A percentile compares a stretch with the other conserved stretches of the same genome.
Evolutionary conservation across 92 coral and sea anemone species (phyloP).

Genomic region (Zoanthus sansibaricus): DNA sequence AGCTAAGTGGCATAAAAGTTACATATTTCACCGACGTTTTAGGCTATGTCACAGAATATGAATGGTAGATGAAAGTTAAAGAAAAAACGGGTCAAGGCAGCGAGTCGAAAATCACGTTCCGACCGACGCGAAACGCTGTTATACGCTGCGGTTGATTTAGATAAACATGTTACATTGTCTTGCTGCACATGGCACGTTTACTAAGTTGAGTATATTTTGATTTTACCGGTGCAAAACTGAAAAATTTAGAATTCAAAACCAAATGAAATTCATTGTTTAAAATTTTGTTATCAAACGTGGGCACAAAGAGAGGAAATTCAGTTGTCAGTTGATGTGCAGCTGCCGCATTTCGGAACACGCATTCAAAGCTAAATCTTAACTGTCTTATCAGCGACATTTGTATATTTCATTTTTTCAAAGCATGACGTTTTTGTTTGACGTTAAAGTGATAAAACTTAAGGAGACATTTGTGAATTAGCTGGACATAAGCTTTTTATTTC

Average conservation of each 20-base stretch:
- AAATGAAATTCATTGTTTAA: not conserved
- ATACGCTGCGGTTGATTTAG: no score
- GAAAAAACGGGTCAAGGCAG: no score
- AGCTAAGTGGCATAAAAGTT: no score
- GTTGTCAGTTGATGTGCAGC: not conserved
- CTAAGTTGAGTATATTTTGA: not conserved
- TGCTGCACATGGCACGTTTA: no score
- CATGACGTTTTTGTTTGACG: not conserved
- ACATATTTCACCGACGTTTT: no score
- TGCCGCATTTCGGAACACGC: not conserved
- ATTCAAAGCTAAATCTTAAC: not conserved
- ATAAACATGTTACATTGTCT: no score
- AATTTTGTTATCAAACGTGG: not conserved
- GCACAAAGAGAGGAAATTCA: not conserved
- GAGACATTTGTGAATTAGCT: slow-evolving; percentile 1
- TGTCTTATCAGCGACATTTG: not conserved
- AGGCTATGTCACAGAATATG: no score
- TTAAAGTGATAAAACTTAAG: not conserved
- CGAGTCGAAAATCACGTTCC: no score
- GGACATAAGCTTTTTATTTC: slow-evolving; percentile 8
- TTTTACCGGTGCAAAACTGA: not conserved
- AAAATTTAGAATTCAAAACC: not conserved
- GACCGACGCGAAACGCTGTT: no score
- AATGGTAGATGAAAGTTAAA: no score
- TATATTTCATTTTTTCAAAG: not conserved